Percentiles rank a stretch among this genome's conserved stretches.
Evolutionary conservation across 2,797 vertebrate genomes (phyloP).

Genomic region (Lophius americanus): DNA sequence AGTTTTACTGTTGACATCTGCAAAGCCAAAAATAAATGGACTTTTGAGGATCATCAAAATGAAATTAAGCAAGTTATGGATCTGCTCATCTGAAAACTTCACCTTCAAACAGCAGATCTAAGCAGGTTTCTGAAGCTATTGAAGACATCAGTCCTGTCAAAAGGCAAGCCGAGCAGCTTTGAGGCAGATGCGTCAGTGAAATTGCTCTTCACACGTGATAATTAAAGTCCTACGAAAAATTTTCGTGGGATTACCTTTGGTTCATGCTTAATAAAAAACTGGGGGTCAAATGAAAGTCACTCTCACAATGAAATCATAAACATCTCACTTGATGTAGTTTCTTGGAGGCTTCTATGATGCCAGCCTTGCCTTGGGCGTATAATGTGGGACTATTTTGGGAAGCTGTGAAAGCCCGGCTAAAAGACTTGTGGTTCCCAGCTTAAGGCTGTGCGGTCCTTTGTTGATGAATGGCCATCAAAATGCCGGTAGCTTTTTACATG

Average conservation of each 20-base stretch:
- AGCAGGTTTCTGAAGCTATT: no score
- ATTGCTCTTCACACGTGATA: no score
- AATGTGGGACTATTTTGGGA: constrained; percentile 76
- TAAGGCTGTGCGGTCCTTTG: constrained; percentile 60
- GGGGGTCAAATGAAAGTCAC: constrained; percentile 32
- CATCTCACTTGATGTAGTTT: constrained; percentile 57
- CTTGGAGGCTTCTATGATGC: constrained; percentile 63
- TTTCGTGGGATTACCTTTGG: neutral
- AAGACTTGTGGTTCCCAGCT: constrained; percentile 60
- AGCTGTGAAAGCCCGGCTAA: constrained; percentile 68
- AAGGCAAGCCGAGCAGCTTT: no score
- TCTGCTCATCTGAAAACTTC: no score
- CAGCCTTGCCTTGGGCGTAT: constrained; percentile 59
- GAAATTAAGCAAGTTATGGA: constrained; percentile 2
- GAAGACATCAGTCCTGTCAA: no score
- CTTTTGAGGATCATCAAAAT: constrained; percentile 11
- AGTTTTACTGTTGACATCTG: constrained; percentile 65
- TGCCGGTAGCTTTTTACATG: constrained; percentile 39
- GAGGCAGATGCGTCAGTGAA: no score
- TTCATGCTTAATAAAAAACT: neutral
- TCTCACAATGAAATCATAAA: constrained; percentile 39
- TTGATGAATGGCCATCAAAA: constrained; percentile 44
- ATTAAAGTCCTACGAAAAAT: neutral
- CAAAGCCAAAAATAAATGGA: constrained; percentile 37
- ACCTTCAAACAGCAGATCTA: neutral